Base-by-base conservation (phyloP, 1,140 invertebrate genomes). In the Elymnias hypermnestra region DNA sequence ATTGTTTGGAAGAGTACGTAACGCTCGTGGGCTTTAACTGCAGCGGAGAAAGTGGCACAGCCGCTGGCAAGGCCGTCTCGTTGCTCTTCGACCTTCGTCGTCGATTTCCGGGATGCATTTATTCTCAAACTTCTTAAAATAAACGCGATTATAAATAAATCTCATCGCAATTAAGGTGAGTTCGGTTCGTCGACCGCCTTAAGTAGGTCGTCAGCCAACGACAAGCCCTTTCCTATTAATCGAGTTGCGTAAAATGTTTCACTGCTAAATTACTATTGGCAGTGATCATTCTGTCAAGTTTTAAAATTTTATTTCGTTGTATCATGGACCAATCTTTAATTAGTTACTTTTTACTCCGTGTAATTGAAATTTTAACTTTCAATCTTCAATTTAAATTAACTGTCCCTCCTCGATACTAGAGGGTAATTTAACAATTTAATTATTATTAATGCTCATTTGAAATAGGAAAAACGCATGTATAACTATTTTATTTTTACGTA, bases 1-100 rank as follows among this genome's bases (percentile, higher is more conserved):
- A 75, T 81, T 76, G 71, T 78, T 63, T 71, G 54, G 58, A 48
- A 42, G 54, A 60, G 35, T 54, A 71, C 63, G 53, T 63, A 69
- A 69, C 66, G 42, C 68, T 69, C 67, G 76, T 79, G 70, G 70
- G 67, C 60, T 64, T 12, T 8, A 36, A 18, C 25, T 61, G 43
- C 33, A 46, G 33, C 43, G 61, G 72, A 71, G 77, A 82, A 79
- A 82, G 77, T 82, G 53, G 72, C 65, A 69, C 72, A 72, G 64
- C 72, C 66, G 62, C 23, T 63, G 69, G 69, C 74, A 78, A 76
- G 73, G 72, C 63, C 72, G 71, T 69, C 55, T 59, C 57, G 33
- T 58, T 53, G 56, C 51, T 63, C 58, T 63, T 41, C 72, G 72
- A 78, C 69, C 75, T 77, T 78, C 69, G 55, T 36, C 35, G 35